Conservation (phyloP, 2,113 vertebrate genomes). For the Gambusia holbrooki region DNA sequence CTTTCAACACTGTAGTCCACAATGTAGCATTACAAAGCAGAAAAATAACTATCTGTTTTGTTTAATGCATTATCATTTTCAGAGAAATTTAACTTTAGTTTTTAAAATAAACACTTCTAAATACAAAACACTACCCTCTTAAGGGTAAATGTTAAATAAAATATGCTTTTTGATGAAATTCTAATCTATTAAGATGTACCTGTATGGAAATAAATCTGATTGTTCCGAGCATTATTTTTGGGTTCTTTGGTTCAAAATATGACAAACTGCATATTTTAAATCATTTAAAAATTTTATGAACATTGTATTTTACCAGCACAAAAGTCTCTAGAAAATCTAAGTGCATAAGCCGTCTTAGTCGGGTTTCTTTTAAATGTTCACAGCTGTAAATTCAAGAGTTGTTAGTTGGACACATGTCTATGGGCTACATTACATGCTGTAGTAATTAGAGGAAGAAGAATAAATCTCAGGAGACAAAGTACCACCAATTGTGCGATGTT, state of each 20-base stretch:
- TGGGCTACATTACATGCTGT: slow-evolving; percentile 34
- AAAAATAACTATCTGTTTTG: no score
- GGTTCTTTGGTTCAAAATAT: neutral
- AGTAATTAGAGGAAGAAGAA: slow-evolving; percentile 2
- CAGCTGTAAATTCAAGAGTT: neutral
- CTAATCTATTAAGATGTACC: neutral
- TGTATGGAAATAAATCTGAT: no score
- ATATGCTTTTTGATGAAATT: neutral
- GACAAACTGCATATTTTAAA: neutral
- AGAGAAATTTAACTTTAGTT: neutral
- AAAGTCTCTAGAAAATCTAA: neutral
- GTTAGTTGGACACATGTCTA: slow-evolving; percentile 1
- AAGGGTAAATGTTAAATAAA: neutral
- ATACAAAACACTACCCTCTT: neutral
- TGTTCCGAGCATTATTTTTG: neutral
- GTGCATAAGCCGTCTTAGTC: neutral
- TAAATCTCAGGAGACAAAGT: slow-evolving; percentile 11
- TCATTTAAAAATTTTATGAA: neutral
- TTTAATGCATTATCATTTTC: no score
- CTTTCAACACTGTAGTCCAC: no score
- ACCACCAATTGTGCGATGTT: neutral
- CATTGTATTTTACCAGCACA: neutral
- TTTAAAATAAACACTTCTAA: neutral
- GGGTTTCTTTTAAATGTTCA: neutral
- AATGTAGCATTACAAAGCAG: no score